A percentile compares a stretch with the other conserved stretches of the same genome.
These are phyloP conservation scores for Macrobrachium nipponense DNA, from an alignment of 1,140 invertebrate species.

Conservation along the genomic window DNA sequence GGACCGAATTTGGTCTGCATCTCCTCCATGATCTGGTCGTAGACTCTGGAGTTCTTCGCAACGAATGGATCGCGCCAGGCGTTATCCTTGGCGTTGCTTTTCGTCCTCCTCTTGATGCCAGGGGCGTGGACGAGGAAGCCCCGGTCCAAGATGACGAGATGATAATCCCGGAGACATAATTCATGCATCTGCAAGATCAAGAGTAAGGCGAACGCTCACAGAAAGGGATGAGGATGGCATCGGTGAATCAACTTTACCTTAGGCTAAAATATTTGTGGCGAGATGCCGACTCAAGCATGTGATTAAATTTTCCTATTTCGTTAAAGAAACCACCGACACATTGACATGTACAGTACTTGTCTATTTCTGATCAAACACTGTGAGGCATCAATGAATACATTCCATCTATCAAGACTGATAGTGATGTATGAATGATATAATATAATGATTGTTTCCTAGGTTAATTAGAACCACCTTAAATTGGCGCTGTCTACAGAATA, in stretches of 20 bases:
- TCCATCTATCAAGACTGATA: too few species aligned
- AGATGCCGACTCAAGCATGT: too few species aligned
- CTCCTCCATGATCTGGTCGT: constrained; percentile 73
- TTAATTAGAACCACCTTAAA: too few species aligned
- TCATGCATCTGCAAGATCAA: constrained; percentile 78
- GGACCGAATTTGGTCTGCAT: constrained; percentile 66
- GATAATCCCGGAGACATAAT: constrained; percentile 81
- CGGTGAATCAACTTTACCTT: neutral
- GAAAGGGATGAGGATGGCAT: neutral
- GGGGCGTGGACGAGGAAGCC: constrained; percentile 84
- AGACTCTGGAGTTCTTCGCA: constrained; percentile 74
- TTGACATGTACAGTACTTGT: too few species aligned
- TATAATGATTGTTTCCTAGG: too few species aligned
- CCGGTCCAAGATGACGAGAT: constrained; percentile 81
- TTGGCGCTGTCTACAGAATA: too few species aligned
- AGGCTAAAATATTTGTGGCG: neutral
- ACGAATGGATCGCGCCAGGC: constrained; percentile 72
- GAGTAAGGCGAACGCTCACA: neutral
- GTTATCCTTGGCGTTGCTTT: constrained; percentile 67
- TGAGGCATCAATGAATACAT: too few species aligned
- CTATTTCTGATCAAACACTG: too few species aligned
- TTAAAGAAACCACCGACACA: too few species aligned
- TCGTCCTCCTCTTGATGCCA: constrained; percentile 73
- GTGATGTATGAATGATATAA: too few species aligned
- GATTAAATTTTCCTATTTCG: too few species aligned